phyloP scores from a whole-genome alignment of 2,797 vertebrate genomes.

The Chelmon rostratus region DNA sequence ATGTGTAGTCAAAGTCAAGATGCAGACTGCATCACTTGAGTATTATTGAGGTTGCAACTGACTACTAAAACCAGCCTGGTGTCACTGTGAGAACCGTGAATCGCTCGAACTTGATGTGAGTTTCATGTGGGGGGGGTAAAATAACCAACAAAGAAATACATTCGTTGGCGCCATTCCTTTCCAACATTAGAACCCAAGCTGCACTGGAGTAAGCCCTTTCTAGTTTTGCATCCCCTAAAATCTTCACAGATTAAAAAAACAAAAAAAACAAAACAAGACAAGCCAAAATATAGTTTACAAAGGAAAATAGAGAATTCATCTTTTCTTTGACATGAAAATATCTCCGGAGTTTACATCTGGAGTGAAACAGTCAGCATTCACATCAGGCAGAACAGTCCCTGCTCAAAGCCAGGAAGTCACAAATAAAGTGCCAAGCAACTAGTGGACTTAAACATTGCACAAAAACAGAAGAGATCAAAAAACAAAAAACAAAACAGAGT shows the following conservation, averaged over 20 bases:
- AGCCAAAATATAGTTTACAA: constrained; percentile 75
- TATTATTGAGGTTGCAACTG: constrained; percentile 11
- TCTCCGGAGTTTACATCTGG: constrained; percentile 74
- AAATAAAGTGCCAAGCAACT: constrained; percentile 86
- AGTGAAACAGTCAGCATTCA: constrained; percentile 86
- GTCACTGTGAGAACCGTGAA: background rate
- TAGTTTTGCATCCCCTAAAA: constrained; percentile 81
- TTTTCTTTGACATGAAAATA: constrained; percentile 80
- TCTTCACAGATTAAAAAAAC: constrained; percentile 71
- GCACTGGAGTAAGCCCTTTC: constrained; percentile 85
- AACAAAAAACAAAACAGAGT: constrained; percentile 25
- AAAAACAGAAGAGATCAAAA: constrained; percentile 25
- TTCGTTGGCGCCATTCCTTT: constrained; percentile 72
- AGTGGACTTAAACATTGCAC: constrained; percentile 78
- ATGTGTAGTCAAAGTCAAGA: constrained; percentile 19
- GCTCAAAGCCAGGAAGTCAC: constrained; percentile 79
- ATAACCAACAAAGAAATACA: constrained; percentile 64
- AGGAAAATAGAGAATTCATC: constrained; percentile 80
- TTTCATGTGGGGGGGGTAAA: background rate
- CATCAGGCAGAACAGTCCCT: constrained; percentile 82
- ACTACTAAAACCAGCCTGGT: constrained; percentile 15
- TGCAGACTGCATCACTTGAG: constrained; percentile 22
- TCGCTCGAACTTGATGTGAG: background rate
- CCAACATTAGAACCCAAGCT: constrained; percentile 80
- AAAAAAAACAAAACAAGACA: constrained; percentile 60